phyloP scores from a whole-genome alignment of 37 sponge, comb jelly and placozoan species.

The Eunapius fragilis region DNA sequence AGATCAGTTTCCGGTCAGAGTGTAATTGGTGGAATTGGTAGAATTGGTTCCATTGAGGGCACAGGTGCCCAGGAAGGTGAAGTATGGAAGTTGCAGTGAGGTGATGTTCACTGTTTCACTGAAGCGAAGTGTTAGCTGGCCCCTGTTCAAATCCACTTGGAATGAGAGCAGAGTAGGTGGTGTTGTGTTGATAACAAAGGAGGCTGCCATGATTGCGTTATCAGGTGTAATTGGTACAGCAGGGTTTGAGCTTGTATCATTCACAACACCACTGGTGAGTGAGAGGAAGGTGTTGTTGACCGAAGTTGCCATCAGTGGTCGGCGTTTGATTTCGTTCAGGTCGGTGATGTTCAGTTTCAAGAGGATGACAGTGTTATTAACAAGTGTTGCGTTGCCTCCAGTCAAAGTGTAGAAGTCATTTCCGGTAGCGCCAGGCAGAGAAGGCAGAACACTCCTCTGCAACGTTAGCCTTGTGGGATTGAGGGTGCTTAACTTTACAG shows the following conservation, averaged over 20 bases:
- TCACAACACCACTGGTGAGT: conserved; percentile 30
- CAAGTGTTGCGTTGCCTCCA: conserved; percentile 22
- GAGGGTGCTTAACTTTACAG: conserved; percentile 53
- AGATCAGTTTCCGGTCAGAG: conserved; percentile 51
- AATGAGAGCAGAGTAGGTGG: conserved; percentile 68
- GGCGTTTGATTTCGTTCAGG: conserved; percentile 67
- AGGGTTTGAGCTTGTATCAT: conserved; percentile 69
- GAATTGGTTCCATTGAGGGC: not conserved
- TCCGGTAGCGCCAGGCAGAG: conserved; percentile 13
- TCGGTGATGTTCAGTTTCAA: conserved; percentile 54
- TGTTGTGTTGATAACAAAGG: conserved; percentile 60
- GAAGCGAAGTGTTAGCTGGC: conserved; percentile 68
- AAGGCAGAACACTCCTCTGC: conserved; percentile 16
- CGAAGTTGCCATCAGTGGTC: conserved; percentile 47
- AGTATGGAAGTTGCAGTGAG: conserved; percentile 30
- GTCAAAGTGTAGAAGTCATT: conserved; percentile 53
- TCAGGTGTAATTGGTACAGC: conserved; percentile 15
- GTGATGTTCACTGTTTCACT: conserved; percentile 82
- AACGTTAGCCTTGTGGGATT: conserved; percentile 56
- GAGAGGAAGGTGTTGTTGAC: conserved; percentile 58
- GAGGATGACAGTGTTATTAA: conserved; percentile 51
- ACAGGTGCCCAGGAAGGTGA: conserved; percentile 53
- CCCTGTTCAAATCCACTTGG: conserved; percentile 71
- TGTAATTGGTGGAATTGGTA: conserved; percentile 37
- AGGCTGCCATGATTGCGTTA: conserved; percentile 37